Conservation (phyloP, 2,113 vertebrate genomes). For the Phrynosoma platyrhinos region DNA sequence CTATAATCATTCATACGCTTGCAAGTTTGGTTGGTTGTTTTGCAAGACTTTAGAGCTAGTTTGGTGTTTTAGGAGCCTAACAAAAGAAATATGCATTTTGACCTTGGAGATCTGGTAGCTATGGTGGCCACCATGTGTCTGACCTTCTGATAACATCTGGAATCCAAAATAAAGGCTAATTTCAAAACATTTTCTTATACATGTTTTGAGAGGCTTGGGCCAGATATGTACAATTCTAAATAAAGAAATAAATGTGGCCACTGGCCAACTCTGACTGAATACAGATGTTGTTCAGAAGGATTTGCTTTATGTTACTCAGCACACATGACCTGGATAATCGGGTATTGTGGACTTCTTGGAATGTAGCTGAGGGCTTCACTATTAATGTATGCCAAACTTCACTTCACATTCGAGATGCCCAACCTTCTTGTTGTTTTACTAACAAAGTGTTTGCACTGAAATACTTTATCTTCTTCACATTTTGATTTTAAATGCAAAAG, state of each 20-base stretch:
- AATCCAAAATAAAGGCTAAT: slow-evolving; percentile 19
- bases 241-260: slow-evolving; percentile 24
- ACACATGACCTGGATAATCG: slow-evolving; percentile 30
- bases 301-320: background rate
- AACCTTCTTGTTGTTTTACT: slow-evolving; percentile 6
- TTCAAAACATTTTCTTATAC: background rate
- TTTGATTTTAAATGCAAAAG: background rate
- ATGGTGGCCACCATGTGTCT: background rate
- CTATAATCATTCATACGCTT: background rate
- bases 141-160: accelerated
- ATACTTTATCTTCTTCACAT: background rate
- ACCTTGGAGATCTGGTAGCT: background rate
- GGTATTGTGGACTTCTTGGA: background rate
- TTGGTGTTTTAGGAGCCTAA: background rate
- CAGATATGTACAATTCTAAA: slow-evolving; percentile 11
- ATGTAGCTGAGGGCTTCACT: background rate
- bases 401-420: background rate
- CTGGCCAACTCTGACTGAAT: slow-evolving; percentile 36
- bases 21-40: background rate
- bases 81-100: background rate
- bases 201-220: background rate
- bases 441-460: background rate
- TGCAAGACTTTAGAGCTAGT: background rate
- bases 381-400: slow-evolving; percentile 17
- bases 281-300: slow-evolving; percentile 45